Base-by-base conservation (phyloP, 37 sponge, comb jelly and placozoan genomes). In the Geodia barretti region DNA sequence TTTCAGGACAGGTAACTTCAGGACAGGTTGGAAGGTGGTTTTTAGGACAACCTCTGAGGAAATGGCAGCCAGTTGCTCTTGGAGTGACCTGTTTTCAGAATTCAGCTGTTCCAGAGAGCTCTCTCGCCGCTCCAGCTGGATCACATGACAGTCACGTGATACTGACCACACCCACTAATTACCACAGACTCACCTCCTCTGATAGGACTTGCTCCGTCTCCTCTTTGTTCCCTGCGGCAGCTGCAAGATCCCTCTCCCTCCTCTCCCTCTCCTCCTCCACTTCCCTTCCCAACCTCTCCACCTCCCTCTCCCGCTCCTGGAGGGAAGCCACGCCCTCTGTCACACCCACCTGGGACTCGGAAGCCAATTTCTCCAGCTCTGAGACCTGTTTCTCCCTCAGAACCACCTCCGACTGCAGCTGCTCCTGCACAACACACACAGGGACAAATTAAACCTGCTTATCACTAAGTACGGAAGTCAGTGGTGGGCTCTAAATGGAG, bases 281-380 rank as follows among this genome's bases (percentile, higher is more conserved):
- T 1, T 63, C 65, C 37, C n/a, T 2, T 0, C 47, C 47, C 37
- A 67, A 17, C 9, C 7, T 61, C 4, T 1, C 37, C 28, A 25
- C 75, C 2, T 67, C 5, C 4, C 66, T 75, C 35, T 64, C 58
- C 47, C 8, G 66, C 8, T 65, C 66, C 66, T n/a, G 66, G 7
- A 29, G 66, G 66, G 31, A 29, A 7, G 54, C 54, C 32, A 29
- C 34, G 4, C 34, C 21, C 69, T 35, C 69, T 3, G 20, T 21
- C 69, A n/a, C 20, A 65, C 66, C 8, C 66, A 65, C 9, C 69
- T 35, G 20, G 69, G 32, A 3, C 83, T 83, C 83, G 31, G n/a
- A 32, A 1, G 74, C 34, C 62, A 73, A 54, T 9, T 62, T 73
- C 68, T 83, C 83, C 41, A 83, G 68, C 4, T 83, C 74, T 34